A percentile compares a stretch with the other conserved stretches of the same genome.
These are phyloP conservation scores for Cylas formicarius DNA, from an alignment of 1,140 invertebrate genomes.

Conservation along the genomic window DNA sequence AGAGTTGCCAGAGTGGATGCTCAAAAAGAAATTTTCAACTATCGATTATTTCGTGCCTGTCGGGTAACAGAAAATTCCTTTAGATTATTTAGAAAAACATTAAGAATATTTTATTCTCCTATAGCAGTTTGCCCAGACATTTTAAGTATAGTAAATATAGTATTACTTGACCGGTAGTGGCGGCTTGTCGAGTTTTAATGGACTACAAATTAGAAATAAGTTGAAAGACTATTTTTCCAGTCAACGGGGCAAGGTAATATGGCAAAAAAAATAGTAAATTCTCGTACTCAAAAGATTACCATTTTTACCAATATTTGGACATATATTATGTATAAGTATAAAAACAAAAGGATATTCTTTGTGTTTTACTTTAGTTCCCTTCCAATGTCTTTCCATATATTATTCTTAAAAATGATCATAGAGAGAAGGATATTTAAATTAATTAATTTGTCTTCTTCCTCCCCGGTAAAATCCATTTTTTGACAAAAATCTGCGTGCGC, in stretches of 20 bases:
- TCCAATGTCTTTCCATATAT: conserved; percentile 16
- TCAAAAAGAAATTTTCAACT: neutral
- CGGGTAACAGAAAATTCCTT: no score
- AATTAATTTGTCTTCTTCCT: no score
- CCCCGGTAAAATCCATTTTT: no score
- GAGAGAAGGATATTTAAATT: no score
- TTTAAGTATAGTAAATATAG: no score
- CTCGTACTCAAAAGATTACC: conserved; percentile 2
- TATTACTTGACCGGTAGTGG: no score
- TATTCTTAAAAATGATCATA: conserved; percentile 10
- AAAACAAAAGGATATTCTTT: conserved; percentile 8
- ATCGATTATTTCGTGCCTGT: neutral
- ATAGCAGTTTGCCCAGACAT: no score
- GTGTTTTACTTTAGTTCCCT: conserved; percentile 8
- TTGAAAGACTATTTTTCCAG: conserved; percentile 33
- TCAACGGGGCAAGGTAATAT: conserved; percentile 28
- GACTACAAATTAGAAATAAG: conserved; percentile 14
- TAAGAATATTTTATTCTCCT: no score
- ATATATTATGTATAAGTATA: neutral
- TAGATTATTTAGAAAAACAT: conserved; percentile 20
- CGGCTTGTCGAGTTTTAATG: neutral
- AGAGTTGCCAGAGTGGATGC: no score
- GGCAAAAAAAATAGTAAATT: conserved; percentile 24
- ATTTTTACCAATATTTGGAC: conserved; percentile 3
- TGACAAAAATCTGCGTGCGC: no score